Percentiles rank a stretch among this genome's conserved stretches.
Conservation (phyloP, 2,888 invertebrate genomes). For the Acanthosepion lycidas region DNA sequence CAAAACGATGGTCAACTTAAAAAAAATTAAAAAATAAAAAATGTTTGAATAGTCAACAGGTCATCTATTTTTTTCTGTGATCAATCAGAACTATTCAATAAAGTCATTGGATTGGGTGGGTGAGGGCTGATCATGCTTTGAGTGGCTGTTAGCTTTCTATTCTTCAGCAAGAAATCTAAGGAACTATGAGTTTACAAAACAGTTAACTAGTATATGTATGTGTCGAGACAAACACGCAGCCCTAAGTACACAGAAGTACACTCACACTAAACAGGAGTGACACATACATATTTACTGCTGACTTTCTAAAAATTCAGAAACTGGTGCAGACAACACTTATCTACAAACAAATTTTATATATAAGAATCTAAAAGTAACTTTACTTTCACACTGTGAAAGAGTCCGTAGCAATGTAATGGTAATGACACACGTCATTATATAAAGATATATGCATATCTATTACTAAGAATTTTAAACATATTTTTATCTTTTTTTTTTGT, state of each 20-base stretch:
- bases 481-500: constrained; percentile 12
- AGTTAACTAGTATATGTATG: too few species aligned
- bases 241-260: not conserved
- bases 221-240: too few species aligned
- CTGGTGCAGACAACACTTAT: not conserved
- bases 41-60: too few species aligned
- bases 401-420: constrained; percentile 22
- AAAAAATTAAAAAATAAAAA: too few species aligned
- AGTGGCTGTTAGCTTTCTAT: not conserved
- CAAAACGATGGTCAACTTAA: constrained; percentile 6
- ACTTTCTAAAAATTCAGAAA: not conserved
- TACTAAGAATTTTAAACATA: not conserved
- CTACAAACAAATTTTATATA: not conserved
- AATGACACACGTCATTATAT: not conserved
- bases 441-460: not conserved
- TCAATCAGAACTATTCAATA: too few species aligned
- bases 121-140: not conserved
- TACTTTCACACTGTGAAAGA: constrained; percentile 47
- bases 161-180: not conserved
- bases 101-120: not conserved
- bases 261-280: not conserved
- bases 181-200: not conserved
- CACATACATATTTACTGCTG: not conserved
- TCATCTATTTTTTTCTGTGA: too few species aligned
- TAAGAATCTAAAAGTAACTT: constrained; percentile 13